Percentiles rank a stretch among this genome's conserved stretches.
These are phyloP conservation scores for Meriones psammophilus DNA, from an alignment of 2,797 vertebrate genomes.

Conservation along the genomic window DNA sequence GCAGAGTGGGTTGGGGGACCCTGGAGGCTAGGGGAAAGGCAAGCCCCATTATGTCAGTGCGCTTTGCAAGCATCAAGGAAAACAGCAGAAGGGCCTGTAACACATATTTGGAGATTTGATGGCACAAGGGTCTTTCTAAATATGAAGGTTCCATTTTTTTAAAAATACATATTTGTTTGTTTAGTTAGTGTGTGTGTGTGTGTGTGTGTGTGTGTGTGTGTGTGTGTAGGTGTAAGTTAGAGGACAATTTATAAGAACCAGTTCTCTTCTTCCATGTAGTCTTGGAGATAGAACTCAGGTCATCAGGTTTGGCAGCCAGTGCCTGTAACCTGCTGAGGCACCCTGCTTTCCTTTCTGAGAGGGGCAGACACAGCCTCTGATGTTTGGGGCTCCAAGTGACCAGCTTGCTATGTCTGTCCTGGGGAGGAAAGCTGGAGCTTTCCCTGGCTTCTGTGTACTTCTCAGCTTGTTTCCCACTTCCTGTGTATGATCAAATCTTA, in stretches of 20 bases:
- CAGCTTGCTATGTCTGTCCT: not conserved
- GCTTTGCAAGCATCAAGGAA: conserved; percentile 18
- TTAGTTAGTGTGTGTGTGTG: not conserved
- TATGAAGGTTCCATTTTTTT: too few relatives aligned
- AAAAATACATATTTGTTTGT: not conserved
- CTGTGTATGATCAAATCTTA: not conserved
- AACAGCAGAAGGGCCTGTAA: not conserved
- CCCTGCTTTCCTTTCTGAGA: not conserved
- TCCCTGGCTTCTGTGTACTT: not conserved
- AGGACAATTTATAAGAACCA: not conserved
- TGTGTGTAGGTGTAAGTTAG: not conserved
- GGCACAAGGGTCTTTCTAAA: not conserved
- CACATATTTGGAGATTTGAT: not conserved
- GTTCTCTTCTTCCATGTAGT: not conserved
- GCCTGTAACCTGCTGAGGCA: not conserved
- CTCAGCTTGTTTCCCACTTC: not conserved
- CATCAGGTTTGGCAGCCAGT: not conserved
- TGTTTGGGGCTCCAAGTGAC: not conserved
- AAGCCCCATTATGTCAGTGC: not conserved
- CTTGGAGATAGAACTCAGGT: not conserved
- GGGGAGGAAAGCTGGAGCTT: not conserved
- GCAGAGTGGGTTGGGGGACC: not conserved
- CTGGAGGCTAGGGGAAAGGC: not conserved
- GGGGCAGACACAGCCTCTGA: not conserved
- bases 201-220: not conserved